Percentiles rank a stretch among this genome's conserved stretches.
phyloP scores from a whole-genome alignment of 2,113 vertebrate genomes.

The Terrapene triunguis region DNA sequence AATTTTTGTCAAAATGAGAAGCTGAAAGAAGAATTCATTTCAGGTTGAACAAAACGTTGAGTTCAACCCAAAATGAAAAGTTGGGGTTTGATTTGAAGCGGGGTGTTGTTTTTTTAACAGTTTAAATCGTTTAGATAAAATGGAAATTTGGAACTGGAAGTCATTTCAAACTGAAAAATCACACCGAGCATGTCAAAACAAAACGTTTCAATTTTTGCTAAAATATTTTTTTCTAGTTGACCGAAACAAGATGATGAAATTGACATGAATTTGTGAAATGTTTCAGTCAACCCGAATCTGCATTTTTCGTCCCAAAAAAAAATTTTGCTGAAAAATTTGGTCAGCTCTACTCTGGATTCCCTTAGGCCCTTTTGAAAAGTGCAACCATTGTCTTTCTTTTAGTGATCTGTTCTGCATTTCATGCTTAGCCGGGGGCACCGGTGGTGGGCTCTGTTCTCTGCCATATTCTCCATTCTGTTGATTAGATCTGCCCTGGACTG shows the following conservation, averaged over 20 bases:
- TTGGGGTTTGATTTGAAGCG: not conserved
- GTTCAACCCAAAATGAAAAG: not conserved
- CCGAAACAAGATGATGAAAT: not conserved
- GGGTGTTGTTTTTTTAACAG: too few relatives aligned
- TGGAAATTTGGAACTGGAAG: not conserved
- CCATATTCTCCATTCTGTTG: constrained; percentile 22
- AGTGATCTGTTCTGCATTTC: not conserved
- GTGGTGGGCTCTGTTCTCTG: not conserved
- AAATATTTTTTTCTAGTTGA: not conserved
- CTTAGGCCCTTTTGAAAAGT: not conserved
- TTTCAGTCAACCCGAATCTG: not conserved
- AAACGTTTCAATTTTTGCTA: not conserved
- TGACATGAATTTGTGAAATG: not conserved
- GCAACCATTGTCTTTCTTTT: not conserved
- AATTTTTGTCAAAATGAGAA: not conserved
- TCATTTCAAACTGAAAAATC: not conserved
- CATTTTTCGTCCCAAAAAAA: not conserved
- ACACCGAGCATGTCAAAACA: not conserved
- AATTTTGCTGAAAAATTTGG: not conserved
- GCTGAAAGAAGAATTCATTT: not conserved
- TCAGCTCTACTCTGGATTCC: not conserved
- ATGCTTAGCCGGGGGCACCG: accelerated
- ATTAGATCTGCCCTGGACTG: not conserved
- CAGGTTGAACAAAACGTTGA: not conserved
- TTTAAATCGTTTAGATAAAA: not conserved